Conservation (phyloP, 2,888 invertebrate species). For the Nomada hirtipes region DNA sequence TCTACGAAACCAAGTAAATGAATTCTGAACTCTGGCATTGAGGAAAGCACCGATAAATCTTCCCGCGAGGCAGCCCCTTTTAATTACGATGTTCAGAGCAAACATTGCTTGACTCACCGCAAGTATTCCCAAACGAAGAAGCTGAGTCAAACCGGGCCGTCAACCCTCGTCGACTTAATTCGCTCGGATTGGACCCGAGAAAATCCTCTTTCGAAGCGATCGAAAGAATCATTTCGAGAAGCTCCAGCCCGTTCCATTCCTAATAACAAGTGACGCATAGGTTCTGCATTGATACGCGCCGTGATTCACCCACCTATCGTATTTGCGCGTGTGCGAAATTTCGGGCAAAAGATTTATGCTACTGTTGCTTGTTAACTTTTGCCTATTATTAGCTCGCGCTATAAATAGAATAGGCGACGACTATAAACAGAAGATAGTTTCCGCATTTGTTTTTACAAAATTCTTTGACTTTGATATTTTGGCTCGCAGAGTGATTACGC, state of each 20-base stretch:
- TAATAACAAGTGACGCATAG: conserved; percentile 66
- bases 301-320: conserved; percentile 65
- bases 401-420: too few species aligned
- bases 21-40: not conserved
- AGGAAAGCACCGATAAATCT: conserved; percentile 33
- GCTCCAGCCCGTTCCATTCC: conserved; percentile 24
- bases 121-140: conserved; percentile 22
- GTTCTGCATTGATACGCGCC: conserved; percentile 33
- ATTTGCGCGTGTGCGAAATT: not conserved
- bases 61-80: conserved; percentile 30
- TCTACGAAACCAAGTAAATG: not conserved
- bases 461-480: too few species aligned
- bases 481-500: too few species aligned
- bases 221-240: conserved; percentile 54
- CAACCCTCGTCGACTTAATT: conserved; percentile 54
- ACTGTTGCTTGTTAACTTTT: not conserved
- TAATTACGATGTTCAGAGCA: conserved; percentile 53
- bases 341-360: not conserved
- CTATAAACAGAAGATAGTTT: too few species aligned
- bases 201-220: conserved; percentile 44
- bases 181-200: conserved; percentile 60
- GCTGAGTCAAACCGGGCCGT: conserved; percentile 36
- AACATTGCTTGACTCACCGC: conserved; percentile 50
- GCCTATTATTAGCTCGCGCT: not conserved
- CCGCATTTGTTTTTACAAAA: too few species aligned